Conservation (phyloP, 2,797 vertebrate genomes). For the Gambusia yucatana region DNA sequence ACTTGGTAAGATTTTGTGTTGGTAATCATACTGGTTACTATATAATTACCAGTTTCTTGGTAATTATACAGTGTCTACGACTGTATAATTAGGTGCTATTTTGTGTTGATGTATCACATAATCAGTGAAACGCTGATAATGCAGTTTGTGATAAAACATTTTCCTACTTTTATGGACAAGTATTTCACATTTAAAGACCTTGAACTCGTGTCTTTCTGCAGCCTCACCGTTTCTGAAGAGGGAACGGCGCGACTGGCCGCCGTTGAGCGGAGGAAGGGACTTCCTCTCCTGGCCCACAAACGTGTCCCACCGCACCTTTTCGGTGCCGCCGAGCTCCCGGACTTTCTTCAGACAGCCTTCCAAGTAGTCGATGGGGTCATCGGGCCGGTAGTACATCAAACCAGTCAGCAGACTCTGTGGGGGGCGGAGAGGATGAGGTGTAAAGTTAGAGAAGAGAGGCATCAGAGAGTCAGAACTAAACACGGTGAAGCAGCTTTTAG, state of each 20-base stretch:
- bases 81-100: not conserved
- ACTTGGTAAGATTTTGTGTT: too few relatives aligned
- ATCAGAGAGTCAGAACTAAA: too few relatives aligned
- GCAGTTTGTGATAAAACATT: too few relatives aligned
- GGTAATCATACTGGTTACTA: too few relatives aligned
- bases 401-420: conserved; percentile 95
- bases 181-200: too few relatives aligned
- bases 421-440: conserved; percentile 8
- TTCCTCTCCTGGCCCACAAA: conserved; percentile 97
- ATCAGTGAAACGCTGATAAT: too few relatives aligned
- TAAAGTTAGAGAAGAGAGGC: not conserved
- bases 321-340: conserved; percentile 91
- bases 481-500: too few relatives aligned
- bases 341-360: conserved; percentile 95
- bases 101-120: not conserved
- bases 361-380: conserved; percentile 96
- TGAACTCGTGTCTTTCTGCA: not conserved
- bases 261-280: conserved; percentile 92
- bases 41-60: too few relatives aligned
- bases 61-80: too few relatives aligned
- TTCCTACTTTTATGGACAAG: too few relatives aligned
- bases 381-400: conserved; percentile 95
- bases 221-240: conserved; percentile 95
- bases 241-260: conserved; percentile 91
- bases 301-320: conserved; percentile 97